These are phyloP conservation scores for Drosophila barbarae DNA, from an alignment of 2,888 invertebrate genomes.

Conservation along the genomic window DNA sequence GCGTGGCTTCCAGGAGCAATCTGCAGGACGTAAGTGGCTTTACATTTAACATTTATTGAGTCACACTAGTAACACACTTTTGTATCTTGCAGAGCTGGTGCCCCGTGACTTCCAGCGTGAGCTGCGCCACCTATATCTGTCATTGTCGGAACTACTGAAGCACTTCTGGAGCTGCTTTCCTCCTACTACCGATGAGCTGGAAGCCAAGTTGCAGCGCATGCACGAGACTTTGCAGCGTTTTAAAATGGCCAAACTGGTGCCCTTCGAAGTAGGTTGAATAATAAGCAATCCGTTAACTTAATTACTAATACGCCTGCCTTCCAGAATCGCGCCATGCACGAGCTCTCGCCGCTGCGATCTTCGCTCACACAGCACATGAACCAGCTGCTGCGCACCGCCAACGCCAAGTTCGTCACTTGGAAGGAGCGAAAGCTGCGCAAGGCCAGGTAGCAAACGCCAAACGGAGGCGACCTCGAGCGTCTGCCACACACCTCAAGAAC, in stretches of 20 bases:
- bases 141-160: conserved; percentile 91
- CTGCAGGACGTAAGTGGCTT: conserved; percentile 84
- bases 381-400: conserved; percentile 91
- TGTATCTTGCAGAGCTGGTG: conserved; percentile 86
- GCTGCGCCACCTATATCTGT: conserved; percentile 90
- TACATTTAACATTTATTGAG: conserved; percentile 12
- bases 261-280: conserved; percentile 85
- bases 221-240: conserved; percentile 93
- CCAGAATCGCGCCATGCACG: conserved; percentile 90
- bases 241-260: conserved; percentile 90
- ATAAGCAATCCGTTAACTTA: neutral
- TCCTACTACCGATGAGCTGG: conserved; percentile 86
- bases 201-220: conserved; percentile 91
- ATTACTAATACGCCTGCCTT: neutral
- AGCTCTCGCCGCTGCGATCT: conserved; percentile 89
- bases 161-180: conserved; percentile 98
- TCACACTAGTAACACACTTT: too few species aligned
- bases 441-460: conserved; percentile 75
- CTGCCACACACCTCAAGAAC: conserved; percentile 39
- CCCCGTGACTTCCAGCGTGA: conserved; percentile 91
- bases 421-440: conserved; percentile 85
- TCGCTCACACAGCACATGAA: conserved; percentile 92
- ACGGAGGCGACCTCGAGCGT: conserved; percentile 24
- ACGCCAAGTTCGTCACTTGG: conserved; percentile 92
- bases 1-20: conserved; percentile 91